Evolutionary conservation across 30 jellyfish, hydroid and myxozoan genomes (phyloP), one percentile per base, ranked within the genome.

Genomic region (Pseudorhiza aurosa): DNA sequence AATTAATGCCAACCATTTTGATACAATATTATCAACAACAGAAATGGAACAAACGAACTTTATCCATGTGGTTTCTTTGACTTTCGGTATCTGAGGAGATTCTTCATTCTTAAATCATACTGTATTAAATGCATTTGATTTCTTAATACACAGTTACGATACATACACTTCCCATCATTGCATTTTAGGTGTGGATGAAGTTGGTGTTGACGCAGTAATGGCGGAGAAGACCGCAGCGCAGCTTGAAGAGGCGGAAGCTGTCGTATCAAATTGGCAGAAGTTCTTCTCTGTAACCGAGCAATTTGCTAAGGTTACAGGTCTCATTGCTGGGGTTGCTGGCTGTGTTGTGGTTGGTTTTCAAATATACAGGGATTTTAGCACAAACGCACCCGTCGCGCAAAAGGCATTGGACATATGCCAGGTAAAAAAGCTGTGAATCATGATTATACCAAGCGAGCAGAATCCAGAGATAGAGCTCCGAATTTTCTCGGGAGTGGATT

Each of bases 281-380:
- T 30, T 78, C 46, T 64, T 78, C 33, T 49, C 73, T 7, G 51
- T 65, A 15, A 36, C 90, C 0, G 82, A 78, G 24, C 10, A 2
- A 29, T 64, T 78, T 33, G 81, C 90, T 37, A 62, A 78, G 40
- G 82, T 45, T 26, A 43, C 82, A 37, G 90, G 90, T 1, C 26
- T 78, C n/a, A 47, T 78, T 46, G 90, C 82, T 1, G 65, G 68
- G 6, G 82, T 46, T 8, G 90, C 90, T 18, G 90, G 90, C 10
- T 78, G 90, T 47, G 90, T 78, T 27, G 90, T 78, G 10, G 37
- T 78, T 60, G 90, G 90, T 6, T 64, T 78, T 51, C 90, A 78
- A 43, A 78, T 78, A 8, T 30, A 30, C 29, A 44, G 73, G 7
- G 90, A 78, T 64, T 78, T 78, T 67, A 64, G 22, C 18, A 45